Conservation (phyloP, 2,888 invertebrate genomes). For the Byasa hedistus region DNA sequence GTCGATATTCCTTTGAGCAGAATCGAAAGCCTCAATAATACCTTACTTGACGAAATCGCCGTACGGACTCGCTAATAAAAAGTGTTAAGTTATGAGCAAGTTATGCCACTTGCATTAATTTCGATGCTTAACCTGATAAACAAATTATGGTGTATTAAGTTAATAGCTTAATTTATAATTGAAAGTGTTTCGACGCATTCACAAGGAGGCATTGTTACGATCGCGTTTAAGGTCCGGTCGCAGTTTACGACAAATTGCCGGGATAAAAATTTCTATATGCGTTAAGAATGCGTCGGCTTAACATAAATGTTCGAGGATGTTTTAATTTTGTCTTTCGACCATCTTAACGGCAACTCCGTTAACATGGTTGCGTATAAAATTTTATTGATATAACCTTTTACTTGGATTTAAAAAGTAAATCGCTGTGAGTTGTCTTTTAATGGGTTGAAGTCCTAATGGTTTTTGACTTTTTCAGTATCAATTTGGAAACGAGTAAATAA, state of each 20-base stretch:
- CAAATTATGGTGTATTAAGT: conserved; percentile 79
- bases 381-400: conserved; percentile 50
- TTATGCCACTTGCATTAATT: conserved; percentile 80
- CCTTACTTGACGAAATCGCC: conserved; percentile 74
- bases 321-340: conserved; percentile 51
- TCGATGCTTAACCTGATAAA: conserved; percentile 79
- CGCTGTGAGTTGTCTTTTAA: conserved; percentile 37
- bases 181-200: conserved; percentile 71
- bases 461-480: conserved; percentile 31
- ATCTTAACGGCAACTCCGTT: conserved; percentile 41
- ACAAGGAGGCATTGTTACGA: conserved; percentile 72
- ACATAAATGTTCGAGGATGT: conserved; percentile 48
- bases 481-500: conserved; percentile 30
- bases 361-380: conserved; percentile 46
- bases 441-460: conserved; percentile 29
- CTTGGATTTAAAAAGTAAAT: conserved; percentile 43
- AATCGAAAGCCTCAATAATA: conserved; percentile 50
- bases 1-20: conserved; percentile 40
- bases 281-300: conserved; percentile 34
- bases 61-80: conserved; percentile 78
- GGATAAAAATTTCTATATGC: conserved; percentile 46
- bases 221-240: conserved; percentile 56
- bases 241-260: conserved; percentile 64
- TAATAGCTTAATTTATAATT: conserved; percentile 80
- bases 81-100: conserved; percentile 78